A percentile compares a stretch with the other conserved stretches of the same genome.
Evolutionary conservation across 2,888 invertebrate species (phyloP).

Genomic region (Apodemia mormo): DNA sequence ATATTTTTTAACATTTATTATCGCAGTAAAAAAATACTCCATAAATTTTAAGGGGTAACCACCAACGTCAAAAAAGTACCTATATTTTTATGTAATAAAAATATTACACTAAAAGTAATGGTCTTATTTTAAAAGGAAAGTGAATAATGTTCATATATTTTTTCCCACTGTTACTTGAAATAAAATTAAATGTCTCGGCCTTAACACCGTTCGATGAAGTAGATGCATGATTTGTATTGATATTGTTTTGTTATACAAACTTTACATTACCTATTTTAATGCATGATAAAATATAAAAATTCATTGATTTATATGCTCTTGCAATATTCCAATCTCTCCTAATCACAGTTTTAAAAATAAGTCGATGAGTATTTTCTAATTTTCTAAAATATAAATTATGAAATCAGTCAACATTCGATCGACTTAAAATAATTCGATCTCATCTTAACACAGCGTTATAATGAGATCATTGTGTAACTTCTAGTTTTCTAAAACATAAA

Average conservation of each 20-base stretch:
- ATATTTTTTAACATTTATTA: not conserved
- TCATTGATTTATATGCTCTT: not conserved
- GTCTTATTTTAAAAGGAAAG: no score
- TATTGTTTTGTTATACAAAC: not conserved
- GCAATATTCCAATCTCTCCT: no score
- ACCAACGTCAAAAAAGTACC: not conserved
- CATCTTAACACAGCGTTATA: no score
- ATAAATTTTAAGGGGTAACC: not conserved
- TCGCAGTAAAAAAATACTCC: no score
- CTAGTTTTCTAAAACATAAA: no score
- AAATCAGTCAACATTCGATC: no score
- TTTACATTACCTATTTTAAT: not conserved
- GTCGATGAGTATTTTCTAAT: no score
- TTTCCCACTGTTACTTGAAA: not conserved
- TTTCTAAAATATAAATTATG: no score
- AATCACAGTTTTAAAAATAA: no score
- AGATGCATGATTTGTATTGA: conserved; percentile 1
- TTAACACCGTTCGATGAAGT: not conserved
- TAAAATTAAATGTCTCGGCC: not conserved
- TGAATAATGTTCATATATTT: no score
- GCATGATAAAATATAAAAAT: not conserved
- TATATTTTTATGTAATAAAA: not conserved
- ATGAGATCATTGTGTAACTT: no score
- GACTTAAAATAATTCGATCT: no score
- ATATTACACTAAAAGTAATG: not conserved